These are phyloP conservation scores for Bubalus kerabau DNA, from an alignment of 2,113 vertebrate genomes.

Conservation along the genomic window DNA sequence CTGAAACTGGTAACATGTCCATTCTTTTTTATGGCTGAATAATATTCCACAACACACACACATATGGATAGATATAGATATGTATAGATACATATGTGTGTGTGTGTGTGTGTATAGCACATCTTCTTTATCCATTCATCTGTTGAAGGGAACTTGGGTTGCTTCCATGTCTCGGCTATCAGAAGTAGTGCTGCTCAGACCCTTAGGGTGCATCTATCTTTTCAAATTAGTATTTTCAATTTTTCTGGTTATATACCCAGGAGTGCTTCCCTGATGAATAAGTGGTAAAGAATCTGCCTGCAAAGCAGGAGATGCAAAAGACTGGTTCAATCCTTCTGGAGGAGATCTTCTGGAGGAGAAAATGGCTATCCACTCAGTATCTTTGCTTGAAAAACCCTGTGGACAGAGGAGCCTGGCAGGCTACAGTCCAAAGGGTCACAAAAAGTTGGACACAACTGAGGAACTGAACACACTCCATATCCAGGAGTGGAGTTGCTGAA, in stretches of 20 bases:
- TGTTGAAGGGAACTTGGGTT: background rate
- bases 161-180: background rate
- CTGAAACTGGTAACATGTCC: background rate
- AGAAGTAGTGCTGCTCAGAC: background rate
- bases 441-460: background rate
- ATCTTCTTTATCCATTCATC: background rate
- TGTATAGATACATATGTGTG: background rate
- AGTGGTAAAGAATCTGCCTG: background rate
- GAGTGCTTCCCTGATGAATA: background rate
- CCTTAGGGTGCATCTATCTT: background rate
- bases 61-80: background rate
- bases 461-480: background rate
- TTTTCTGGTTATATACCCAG: background rate
- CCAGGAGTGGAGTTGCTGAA: background rate
- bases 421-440: background rate
- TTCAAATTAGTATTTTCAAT: background rate
- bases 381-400: background rate
- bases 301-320: background rate
- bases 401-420: background rate
- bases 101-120: background rate
- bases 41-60: background rate
- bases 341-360: background rate
- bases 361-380: background rate
- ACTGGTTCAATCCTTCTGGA: background rate
- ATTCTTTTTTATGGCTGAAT: background rate